Percentiles rank a stretch among this genome's conserved stretches.
Conservation (phyloP, 2,888 invertebrate genomes). For the Rapana venosa region DNA sequence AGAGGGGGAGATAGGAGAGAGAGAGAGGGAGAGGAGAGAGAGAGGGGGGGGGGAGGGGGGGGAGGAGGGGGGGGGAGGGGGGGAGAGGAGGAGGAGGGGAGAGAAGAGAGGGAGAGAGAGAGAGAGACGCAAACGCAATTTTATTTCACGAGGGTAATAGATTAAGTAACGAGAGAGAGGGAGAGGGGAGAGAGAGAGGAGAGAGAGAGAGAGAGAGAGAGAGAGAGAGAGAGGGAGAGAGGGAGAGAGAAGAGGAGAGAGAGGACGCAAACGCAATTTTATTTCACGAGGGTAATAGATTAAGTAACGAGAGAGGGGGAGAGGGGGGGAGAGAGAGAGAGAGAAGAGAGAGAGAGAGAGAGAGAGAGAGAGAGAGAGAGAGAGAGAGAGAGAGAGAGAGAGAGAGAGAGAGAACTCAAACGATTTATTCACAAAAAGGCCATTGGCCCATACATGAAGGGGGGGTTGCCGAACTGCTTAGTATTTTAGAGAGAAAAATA, state of each 20-base stretch:
- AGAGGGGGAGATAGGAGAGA: background rate
- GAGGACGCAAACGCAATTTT: too few relatives aligned
- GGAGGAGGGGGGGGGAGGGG: background rate
- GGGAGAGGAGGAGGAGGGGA: background rate
- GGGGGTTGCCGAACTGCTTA: background rate
- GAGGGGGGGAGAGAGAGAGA: background rate
- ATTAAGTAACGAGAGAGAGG: background rate
- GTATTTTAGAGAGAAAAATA: too few relatives aligned
- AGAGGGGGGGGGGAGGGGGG: background rate
- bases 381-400: background rate
- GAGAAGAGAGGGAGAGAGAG: background rate
- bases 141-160: too few relatives aligned
- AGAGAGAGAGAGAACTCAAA: background rate
- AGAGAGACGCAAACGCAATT: too few relatives aligned
- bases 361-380: background rate
- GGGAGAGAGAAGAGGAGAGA: background rate
- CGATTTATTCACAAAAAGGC: background rate
- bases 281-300: too few relatives aligned
- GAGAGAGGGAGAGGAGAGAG: background rate
- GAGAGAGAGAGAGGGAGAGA: background rate
- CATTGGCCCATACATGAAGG: background rate
- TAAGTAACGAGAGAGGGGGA: background rate
- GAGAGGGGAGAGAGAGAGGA: constrained; percentile 5
- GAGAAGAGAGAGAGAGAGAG: background rate
- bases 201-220: background rate